phyloP scores from a whole-genome alignment of 1,140 invertebrate genomes.

The Agraylea sexmaculata region DNA sequence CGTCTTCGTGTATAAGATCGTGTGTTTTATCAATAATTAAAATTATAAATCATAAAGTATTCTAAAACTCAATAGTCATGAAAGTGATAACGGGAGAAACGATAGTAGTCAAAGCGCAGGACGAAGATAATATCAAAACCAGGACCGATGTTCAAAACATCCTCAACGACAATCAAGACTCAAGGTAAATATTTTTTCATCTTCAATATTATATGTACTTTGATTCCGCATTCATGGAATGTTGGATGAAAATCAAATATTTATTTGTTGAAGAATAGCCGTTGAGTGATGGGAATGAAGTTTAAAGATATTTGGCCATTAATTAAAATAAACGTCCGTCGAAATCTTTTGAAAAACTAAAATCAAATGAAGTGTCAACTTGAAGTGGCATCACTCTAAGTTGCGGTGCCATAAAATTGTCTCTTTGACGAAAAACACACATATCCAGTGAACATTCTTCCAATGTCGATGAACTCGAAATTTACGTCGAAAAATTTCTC shows the following conservation, averaged over 20 bases:
- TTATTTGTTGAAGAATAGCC: conserved; percentile 30
- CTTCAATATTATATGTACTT: neutral
- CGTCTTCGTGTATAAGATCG: too few relatives aligned
- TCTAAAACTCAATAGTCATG: conserved; percentile 9
- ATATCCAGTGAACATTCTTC: too few relatives aligned
- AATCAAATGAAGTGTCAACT: too few relatives aligned
- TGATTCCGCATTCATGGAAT: neutral
- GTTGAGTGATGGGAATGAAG: conserved; percentile 27
- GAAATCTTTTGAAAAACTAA: too few relatives aligned
- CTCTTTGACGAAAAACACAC: too few relatives aligned
- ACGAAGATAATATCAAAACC: conserved; percentile 13
- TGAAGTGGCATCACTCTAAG: too few relatives aligned
- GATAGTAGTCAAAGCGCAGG: conserved; percentile 9
- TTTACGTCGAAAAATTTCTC: too few relatives aligned
- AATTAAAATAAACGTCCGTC: too few relatives aligned
- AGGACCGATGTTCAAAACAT: conserved; percentile 20
- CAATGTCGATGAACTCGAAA: too few relatives aligned
- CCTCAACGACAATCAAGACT: conserved; percentile 16
- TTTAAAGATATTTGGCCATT: too few relatives aligned
- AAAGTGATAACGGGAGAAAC: conserved; percentile 19
- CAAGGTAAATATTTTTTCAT: conserved; percentile 17
- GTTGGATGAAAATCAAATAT: conserved; percentile 28
- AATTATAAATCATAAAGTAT: neutral
- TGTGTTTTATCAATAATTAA: neutral
- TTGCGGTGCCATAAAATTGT: too few relatives aligned